Evolutionary conservation across 2,888 invertebrate genomes (phyloP).

Genomic region (Eupsilia transversa): DNA sequence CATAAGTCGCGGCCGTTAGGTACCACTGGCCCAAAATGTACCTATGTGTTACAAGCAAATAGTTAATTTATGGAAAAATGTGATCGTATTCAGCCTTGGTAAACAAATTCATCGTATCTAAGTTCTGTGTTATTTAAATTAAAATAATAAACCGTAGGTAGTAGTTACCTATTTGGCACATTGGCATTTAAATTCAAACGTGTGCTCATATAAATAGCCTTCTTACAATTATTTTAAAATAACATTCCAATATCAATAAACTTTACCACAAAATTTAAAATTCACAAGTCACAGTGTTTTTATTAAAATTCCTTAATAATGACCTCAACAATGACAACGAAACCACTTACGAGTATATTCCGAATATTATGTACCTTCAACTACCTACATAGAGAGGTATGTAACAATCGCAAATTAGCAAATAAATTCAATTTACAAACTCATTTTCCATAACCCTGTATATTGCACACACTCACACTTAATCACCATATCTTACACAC

Average conservation of each 20-base stretch:
- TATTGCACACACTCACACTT: slow-evolving; percentile 6
- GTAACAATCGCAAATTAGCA: slow-evolving; percentile 37
- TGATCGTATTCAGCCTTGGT: background rate
- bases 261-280: slow-evolving; percentile 22
- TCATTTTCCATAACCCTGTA: slow-evolving; percentile 2
- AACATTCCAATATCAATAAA: slow-evolving; percentile 8
- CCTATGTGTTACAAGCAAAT: no score
- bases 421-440: slow-evolving; percentile 43
- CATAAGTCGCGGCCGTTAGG: no score
- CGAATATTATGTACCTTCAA: slow-evolving; percentile 18
- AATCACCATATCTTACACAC: background rate
- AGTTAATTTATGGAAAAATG: no score
- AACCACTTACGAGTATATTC: slow-evolving; percentile 25
- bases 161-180: background rate
- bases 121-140: background rate
- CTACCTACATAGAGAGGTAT: slow-evolving; percentile 21
- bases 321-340: slow-evolving; percentile 8
- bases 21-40: no score
- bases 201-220: background rate
- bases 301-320: slow-evolving; percentile 40
- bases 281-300: slow-evolving; percentile 18
- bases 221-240: slow-evolving; percentile 5
- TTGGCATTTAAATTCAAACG: background rate
- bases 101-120: background rate
- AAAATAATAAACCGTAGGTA: background rate